Percentiles rank a stretch among this genome's conserved stretches.
Evolutionary conservation across 2,888 invertebrate genomes (phyloP).

Genomic region (Steinernema hermaphroditum): DNA sequence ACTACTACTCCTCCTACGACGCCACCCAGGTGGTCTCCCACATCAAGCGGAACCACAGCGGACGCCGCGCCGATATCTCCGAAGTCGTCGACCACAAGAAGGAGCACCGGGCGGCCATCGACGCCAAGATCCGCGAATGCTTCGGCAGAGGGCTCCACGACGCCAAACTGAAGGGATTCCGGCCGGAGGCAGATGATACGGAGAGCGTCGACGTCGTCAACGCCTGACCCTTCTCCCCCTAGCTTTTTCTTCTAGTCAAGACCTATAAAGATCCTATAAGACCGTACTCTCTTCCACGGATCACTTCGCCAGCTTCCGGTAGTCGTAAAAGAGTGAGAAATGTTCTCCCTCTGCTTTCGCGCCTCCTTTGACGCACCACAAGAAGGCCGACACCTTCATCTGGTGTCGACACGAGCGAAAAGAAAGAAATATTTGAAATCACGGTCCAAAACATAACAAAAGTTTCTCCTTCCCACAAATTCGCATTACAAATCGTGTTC

Average conservation of each 20-base stretch:
- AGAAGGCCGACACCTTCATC: no score
- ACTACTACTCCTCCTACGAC: slow-evolving; percentile 3
- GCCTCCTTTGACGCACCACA: no score
- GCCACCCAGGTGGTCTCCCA: background rate
- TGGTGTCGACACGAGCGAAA: no score
- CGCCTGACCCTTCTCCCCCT: background rate
- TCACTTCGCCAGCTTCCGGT: no score
- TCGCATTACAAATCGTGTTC: no score
- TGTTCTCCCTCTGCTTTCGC: no score
- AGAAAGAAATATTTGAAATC: no score
- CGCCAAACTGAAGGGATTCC: background rate
- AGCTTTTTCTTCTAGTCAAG: background rate
- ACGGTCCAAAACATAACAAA: no score
- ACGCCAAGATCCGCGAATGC: slow-evolving; percentile 21
- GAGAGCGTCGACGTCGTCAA: background rate
- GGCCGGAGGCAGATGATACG: background rate
- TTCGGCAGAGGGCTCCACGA: background rate
- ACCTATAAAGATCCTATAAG: no score
- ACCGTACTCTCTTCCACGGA: no score
- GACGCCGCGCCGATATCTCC: background rate
- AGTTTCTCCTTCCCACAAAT: no score
- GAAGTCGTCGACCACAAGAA: slow-evolving; percentile 9
- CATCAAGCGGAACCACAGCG: slow-evolving; percentile 6
- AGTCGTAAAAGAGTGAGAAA: no score
- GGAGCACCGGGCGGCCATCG: background rate